Evolutionary conservation across 2,888 invertebrate species (phyloP), one percentile per base, ranked within the genome.

Genomic region (Parelbella ahira): DNA sequence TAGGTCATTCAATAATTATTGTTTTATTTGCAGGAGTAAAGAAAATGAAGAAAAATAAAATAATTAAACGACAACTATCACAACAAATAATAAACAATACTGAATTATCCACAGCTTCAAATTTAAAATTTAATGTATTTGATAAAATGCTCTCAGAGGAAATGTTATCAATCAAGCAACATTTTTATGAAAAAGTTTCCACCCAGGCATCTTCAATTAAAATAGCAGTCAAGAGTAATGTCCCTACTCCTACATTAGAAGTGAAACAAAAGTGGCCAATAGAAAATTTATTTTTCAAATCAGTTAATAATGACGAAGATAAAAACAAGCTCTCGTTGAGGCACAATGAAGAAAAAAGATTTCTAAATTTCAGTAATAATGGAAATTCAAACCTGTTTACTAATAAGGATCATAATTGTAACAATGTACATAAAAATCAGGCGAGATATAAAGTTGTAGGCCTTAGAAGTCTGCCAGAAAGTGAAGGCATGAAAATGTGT

Each of bases 61-160:
- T n/a, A 9, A 13, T 6, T 20, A 21, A 21, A 9, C 20, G 28
- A 28, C n/a, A 29, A 8, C 4, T 23, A 4, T 11, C 8, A 2
- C 5, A 23, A 9, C 23, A 19, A 24, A 4, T 6, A 4, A 28
- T 11, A 3, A 28, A 37, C 1, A 12, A 21, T 9, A 37, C 12
- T 2, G n/a, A n/a, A 6, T 20, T 20, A n/a, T 7, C 28, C 4
- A 11, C 9, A 3, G 54, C 24, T 9, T 45, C 52, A 19, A 68
- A 79, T 53, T 64, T 74, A 13, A 76, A 74, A 60, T 64, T 58
- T 0, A 75, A 80, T 42, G 48, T 67, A 1, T 74, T 76, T 32
- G 77, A 78, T 38, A 77, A 73, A 66, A 73, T 74, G 68, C 53
- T 78, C 6, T 72, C 72, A 2, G 69, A 83, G 32, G 77, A 82